A percentile compares a stretch with the other conserved stretches of the same genome.
Conservation (phyloP, 2,797 vertebrate species). For the Sparus aurata region DNA sequence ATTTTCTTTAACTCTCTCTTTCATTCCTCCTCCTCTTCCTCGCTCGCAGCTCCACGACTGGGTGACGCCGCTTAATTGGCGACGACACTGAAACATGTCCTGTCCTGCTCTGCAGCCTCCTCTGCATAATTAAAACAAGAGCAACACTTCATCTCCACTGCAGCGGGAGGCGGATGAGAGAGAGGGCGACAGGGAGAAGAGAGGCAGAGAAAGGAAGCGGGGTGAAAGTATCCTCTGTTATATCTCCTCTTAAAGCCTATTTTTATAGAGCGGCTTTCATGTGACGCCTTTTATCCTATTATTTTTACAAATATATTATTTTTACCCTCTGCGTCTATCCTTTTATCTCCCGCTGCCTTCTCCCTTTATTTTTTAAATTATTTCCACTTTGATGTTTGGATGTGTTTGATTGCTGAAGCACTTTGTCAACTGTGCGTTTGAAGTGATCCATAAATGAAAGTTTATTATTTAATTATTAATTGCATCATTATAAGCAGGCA, state of each 20-base stretch:
- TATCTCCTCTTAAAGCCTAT: slow-evolving; percentile 56
- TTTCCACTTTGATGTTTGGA: slow-evolving; percentile 57
- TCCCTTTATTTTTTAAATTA: slow-evolving; percentile 40
- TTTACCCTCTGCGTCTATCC: slow-evolving; percentile 48
- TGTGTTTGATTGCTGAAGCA: slow-evolving; percentile 26
- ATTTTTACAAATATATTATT: slow-evolving; percentile 72
- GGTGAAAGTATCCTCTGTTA: slow-evolving; percentile 41
- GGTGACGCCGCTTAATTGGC: slow-evolving; percentile 82
- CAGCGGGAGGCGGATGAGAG: slow-evolving; percentile 59
- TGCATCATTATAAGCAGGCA: background rate
- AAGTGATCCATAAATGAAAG: slow-evolving; percentile 24
- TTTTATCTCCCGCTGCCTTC: slow-evolving; percentile 32
- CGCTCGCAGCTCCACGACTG: slow-evolving; percentile 53
- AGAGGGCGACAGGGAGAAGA: slow-evolving; percentile 26
- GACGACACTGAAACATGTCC: slow-evolving; percentile 81
- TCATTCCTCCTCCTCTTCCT: slow-evolving; percentile 46
- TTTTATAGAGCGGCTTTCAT: slow-evolving; percentile 59
- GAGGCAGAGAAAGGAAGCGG: background rate
- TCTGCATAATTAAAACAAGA: slow-evolving; percentile 81
- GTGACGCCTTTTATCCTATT: slow-evolving; percentile 62
- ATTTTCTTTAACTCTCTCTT: slow-evolving; percentile 40
- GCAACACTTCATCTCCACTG: slow-evolving; percentile 74
- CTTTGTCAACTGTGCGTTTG: slow-evolving; percentile 31
- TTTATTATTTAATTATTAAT: slow-evolving; percentile 38
- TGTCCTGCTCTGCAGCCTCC: slow-evolving; percentile 79